Evolutionary conservation across 1,140 invertebrate genomes (phyloP), one percentile per base, ranked within the genome.

Genomic region (Drosophila jambulina): DNA sequence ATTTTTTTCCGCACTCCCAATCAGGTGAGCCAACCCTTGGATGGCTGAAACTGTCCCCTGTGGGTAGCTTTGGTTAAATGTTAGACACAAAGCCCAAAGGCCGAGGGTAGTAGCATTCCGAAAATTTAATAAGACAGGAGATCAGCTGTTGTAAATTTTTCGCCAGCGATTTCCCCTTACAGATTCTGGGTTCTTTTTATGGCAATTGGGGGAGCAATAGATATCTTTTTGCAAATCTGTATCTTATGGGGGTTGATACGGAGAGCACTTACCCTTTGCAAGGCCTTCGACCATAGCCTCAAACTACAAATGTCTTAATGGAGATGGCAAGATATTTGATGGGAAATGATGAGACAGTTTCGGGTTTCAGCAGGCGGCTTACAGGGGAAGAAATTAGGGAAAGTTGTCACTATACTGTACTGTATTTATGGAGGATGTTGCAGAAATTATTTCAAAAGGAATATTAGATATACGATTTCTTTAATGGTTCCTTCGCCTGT

Each of bases 101-200:
- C 62, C 29, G 57, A 87, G 83, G 83, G 84, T 87, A 70, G 57
- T 13, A 65, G 46, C 23, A 43, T 45, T 42, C n/a, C 34, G 70
- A 23, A 75, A 86, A 84, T 81, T 81, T 75, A 90, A 88, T 87
- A 90, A 90, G 68, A 48, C 85, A 51, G 58, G 38, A 88, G 84
- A 87, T 87, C 84, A 84, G 85, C 59, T 75, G 84, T 61, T 88
- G 83, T 87, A 80, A 80, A 79, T 86, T 86, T 86, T 59, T 51
- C 34, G 48, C 25, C 54, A 29, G 25, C 40, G 13, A 46, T 19
- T 40, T 57, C 12, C 48, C 42, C 51, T 51, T 29, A 23, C 45
- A 25, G n/a, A 27, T 51, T 62, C 42, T 69, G 32, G 29, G 53
- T 27, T 51, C 27, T 23, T 75, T 67, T 80, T 71, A 84, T 84